A percentile compares a stretch with the other conserved stretches of the same genome.
Evolutionary conservation across 2,113 vertebrate species (phyloP).

Genomic region (Fregata magnificens): DNA sequence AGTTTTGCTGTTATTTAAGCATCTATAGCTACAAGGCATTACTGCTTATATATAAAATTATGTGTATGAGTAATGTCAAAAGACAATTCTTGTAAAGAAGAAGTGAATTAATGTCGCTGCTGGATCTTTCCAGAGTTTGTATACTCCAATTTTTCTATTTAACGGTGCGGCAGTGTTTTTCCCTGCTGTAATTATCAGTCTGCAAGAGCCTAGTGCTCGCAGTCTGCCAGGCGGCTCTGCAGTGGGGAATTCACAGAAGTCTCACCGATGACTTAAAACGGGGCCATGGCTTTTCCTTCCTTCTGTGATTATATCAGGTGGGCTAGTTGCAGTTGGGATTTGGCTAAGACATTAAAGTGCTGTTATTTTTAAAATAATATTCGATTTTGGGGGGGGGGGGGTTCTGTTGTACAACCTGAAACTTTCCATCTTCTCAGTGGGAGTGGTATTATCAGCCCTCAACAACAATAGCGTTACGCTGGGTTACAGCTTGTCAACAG

Average conservation of each 20-base stretch:
- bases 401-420: neutral
- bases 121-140: neutral
- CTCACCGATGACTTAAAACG: neutral
- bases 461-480: accelerated
- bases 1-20: neutral
- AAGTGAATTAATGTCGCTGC: neutral
- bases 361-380: neutral
- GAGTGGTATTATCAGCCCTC: neutral
- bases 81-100: neutral
- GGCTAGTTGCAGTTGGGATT: neutral
- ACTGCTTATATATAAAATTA: neutral
- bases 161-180: neutral
- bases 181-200: neutral
- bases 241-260: too few species aligned
- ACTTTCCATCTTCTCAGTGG: neutral
- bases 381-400: neutral
- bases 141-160: neutral
- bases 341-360: neutral
- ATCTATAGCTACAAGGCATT: neutral
- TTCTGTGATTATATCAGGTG: neutral
- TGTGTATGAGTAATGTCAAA: neutral
- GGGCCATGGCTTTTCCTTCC: neutral
- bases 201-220: neutral
- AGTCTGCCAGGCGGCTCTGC: neutral
- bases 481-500: neutral